Base-by-base conservation (phyloP, 2,888 invertebrate species). In the Agrilus biguttatus region DNA sequence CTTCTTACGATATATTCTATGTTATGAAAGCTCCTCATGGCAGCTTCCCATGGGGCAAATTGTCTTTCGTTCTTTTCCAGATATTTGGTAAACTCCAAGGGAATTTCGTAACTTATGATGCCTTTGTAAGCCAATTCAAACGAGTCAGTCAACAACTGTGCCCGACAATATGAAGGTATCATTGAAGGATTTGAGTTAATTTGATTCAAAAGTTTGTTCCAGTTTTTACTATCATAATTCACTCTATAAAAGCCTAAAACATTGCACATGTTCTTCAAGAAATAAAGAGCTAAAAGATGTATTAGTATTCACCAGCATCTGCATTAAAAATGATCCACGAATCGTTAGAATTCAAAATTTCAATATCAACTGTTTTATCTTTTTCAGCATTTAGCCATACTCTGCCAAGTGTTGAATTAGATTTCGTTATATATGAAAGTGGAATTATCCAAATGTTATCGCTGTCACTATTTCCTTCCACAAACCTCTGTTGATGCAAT, bases 91-190 rank as follows among this genome's bases (percentile, higher is more conserved):
- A 84, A 55, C 2, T 75, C 72, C 13, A 85, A 67, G 0, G 81
- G 76, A 5, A 73, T 65, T 37, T 66, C 67, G 57, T 81, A 80
- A 53, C 74, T 62, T 0, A 80, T 59, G 35, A 68, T 62, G 0
- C 72, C 72, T 0, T 71, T 68, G 54, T 77, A 71, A 12, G 80
- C 80, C 8, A 79, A 58, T 56, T 77, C 76, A 58, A 79, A 75
- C 1, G 80, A 75, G 55, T 87, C 86, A 55, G 84, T 81, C 8
- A 87, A 70, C 0, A 86, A 65, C 56, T 85, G 83, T 0, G 80
- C 80, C 42, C 80, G 71, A 32, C 78, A 77, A 3, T 77, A 66
- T 0, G 75, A 67, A 1, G 76, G 72, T 40, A 78, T 73, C 3
- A 70, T 62, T 2, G 58, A 51, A 1, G 70, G 58, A 36, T 61